These are phyloP conservation scores for Buphagus erythrorhynchus DNA, from an alignment of 2,797 vertebrate species.

Conservation along the genomic window DNA sequence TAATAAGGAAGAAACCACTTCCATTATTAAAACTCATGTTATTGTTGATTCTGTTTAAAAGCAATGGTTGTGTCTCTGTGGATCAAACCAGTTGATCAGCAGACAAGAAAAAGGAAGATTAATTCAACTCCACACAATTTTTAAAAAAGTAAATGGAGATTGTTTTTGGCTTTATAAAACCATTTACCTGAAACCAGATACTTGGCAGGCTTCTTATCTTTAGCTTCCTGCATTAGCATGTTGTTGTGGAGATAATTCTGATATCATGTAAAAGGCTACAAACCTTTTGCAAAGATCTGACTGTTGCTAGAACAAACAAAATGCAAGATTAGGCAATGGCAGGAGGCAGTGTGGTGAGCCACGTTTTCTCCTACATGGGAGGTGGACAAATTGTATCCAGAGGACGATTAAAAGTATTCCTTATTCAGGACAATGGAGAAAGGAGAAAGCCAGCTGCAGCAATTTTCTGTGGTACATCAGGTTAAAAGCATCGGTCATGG, in stretches of 20 bases:
- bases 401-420: neutral
- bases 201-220: neutral
- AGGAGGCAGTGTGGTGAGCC: neutral
- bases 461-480: neutral
- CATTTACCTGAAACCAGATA: neutral
- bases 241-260: neutral
- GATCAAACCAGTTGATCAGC: neutral
- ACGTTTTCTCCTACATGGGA: neutral
- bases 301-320: neutral
- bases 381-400: neutral
- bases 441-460: neutral
- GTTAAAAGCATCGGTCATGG: neutral
- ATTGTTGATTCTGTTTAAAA: neutral
- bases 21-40: neutral
- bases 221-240: neutral
- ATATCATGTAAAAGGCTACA: neutral
- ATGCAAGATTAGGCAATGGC: neutral
- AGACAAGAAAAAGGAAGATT: neutral
- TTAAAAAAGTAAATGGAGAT: neutral
- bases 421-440: neutral
- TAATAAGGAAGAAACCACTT: neutral
- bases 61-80: neutral
- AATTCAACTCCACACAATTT: neutral
- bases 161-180: neutral
- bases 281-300: neutral